Evolutionary conservation across 2,888 invertebrate genomes (phyloP), one percentile per base, ranked within the genome.

Genomic region (Branchipolynoe longqiensis): DNA sequence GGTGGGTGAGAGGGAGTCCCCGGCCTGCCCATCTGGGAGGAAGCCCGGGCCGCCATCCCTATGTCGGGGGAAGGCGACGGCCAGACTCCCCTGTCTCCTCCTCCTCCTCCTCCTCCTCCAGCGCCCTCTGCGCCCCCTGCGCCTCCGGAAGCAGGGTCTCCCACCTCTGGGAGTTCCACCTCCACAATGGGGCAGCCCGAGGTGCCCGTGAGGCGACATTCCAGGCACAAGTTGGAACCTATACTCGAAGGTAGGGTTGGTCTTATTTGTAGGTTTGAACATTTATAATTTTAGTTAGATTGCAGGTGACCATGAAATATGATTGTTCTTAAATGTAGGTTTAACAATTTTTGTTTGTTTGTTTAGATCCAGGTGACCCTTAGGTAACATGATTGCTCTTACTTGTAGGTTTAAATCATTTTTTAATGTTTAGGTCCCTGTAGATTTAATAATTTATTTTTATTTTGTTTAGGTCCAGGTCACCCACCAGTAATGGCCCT

Each of bases 231-330:
- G 22, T 31, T 78, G 54, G 78, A 41, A 31, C 78, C 78, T 8
- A 78, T 78, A 18, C 48, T 78, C 48, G 78, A 78, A 78, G 78
- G 78, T 78, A 78, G 54, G 54, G 33, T 33, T 69, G 8, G 48
- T 12, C 8, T 48, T 48, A 12, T 48, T 48, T 48, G 48, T 48
- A 48, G 8, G 48, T 48, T 48, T 48, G 18, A 48, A 48, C n/a
- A n/a, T n/a, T n/a, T n/a, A n/a, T n/a, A n/a, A n/a, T n/a, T n/a
- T n/a, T n/a, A n/a, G n/a, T n/a, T n/a, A n/a, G n/a, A n/a, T n/a
- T n/a, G n/a, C n/a, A n/a, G n/a, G n/a, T n/a, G n/a, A n/a, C n/a
- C n/a, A n/a, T n/a, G n/a, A n/a, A n/a, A n/a, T n/a, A n/a, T n/a
- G n/a, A n/a, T n/a, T n/a, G n/a, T n/a, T n/a, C n/a, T n/a, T n/a